A percentile compares a stretch with the other conserved stretches of the same genome.
These are phyloP conservation scores for Helostoma temminkii DNA, from an alignment of 2,797 vertebrate species.

Conservation along the genomic window DNA sequence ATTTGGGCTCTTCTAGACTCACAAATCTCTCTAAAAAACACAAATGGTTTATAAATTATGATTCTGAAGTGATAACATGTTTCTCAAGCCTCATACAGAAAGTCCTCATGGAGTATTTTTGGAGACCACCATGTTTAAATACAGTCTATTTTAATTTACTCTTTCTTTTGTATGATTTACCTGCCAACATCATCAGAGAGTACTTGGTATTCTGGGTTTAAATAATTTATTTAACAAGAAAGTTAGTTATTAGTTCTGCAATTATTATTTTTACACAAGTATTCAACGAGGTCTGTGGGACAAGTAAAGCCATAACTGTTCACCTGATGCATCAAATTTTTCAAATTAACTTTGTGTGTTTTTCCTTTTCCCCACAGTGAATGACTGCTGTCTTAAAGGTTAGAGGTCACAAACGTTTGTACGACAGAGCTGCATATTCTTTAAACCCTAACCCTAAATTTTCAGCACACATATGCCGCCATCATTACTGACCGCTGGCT, in stretches of 20 bases:
- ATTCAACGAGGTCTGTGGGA: not conserved
- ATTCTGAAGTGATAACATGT: too few relatives aligned
- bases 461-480: not conserved
- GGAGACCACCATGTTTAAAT: too few relatives aligned
- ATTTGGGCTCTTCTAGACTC: too few relatives aligned
- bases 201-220: not conserved
- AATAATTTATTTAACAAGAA: not conserved
- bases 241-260: not conserved
- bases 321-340: not conserved
- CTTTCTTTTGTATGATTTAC: too few relatives aligned
- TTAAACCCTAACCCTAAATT: not conserved
- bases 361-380: not conserved
- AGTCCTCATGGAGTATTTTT: too few relatives aligned
- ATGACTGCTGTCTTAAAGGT: conserved; percentile 14
- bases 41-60: too few relatives aligned
- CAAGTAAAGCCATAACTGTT: not conserved
- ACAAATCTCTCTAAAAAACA: too few relatives aligned
- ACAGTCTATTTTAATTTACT: too few relatives aligned
- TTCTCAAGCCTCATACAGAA: too few relatives aligned
- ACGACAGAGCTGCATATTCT: not conserved
- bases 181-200: too few relatives aligned
- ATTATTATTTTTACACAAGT: too few relatives aligned
- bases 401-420: conserved; percentile 22
- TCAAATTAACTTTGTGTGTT: not conserved
- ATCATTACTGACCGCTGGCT: conserved; percentile 1